Conservation (phyloP, 2,888 invertebrate species). For the Melinaea menophilus region DNA sequence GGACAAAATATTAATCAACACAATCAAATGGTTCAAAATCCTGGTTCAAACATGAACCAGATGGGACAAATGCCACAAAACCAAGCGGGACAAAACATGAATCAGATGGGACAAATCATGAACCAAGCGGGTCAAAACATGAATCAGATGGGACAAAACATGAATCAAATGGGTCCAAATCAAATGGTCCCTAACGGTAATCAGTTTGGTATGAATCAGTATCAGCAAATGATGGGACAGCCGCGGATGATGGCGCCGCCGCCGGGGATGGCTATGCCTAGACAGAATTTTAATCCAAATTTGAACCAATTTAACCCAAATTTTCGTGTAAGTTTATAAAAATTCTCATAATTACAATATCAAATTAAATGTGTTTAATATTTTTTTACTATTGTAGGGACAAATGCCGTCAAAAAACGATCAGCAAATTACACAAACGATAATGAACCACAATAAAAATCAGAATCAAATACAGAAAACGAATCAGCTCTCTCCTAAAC, state of each 20-base stretch:
- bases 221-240: constrained; percentile 60
- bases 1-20: constrained; percentile 37
- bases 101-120: constrained; percentile 40
- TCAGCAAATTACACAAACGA: constrained; percentile 38
- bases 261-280: constrained; percentile 60
- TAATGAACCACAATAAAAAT: constrained; percentile 44
- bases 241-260: constrained; percentile 64
- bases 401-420: constrained; percentile 53
- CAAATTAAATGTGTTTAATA: constrained; percentile 1
- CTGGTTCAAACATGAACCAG: constrained; percentile 44
- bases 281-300: constrained; percentile 62
- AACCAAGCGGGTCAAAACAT: constrained; percentile 39
- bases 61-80: constrained; percentile 44
- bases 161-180: constrained; percentile 36
- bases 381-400: constrained; percentile 38
- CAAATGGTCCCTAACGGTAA: constrained; percentile 60
- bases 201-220: constrained; percentile 62
- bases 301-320: constrained; percentile 60
- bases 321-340: constrained; percentile 64
- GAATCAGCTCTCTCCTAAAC: constrained; percentile 17
- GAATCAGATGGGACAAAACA: constrained; percentile 40
- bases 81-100: constrained; percentile 37
- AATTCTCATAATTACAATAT: not conserved
- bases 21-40: constrained; percentile 39
- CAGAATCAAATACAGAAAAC: constrained; percentile 28